Base-by-base conservation (phyloP, 2,888 invertebrate species). In the Drosophila ezoana region DNA sequence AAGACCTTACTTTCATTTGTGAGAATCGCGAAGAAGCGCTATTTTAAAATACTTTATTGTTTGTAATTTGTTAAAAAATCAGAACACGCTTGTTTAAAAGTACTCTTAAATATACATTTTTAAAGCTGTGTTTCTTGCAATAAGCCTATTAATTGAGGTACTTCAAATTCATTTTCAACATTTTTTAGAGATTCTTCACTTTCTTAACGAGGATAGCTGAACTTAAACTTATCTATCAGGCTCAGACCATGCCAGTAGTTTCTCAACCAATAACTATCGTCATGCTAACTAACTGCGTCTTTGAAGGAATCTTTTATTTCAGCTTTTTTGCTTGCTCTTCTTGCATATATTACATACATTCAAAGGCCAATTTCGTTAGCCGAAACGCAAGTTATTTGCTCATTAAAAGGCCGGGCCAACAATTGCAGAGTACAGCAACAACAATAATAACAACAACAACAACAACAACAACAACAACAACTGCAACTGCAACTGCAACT, bases 351-450 rank as follows among this genome's bases (percentile, higher is more conserved):
- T 85, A 79, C 59, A 41, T 45, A 44, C 63, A 70, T 67, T 68
- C 65, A 51, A 57, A 56, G 68, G 45, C 68, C 83, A 69, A 73
- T 72, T 76, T 67, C 32, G 74, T 76, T 67, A 58, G 63, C 44
- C 67, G 32, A 76, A 79, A 77, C 53, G 64, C 79, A 67, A 79
- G 68, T 70, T 81, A 75, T 84, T 68, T 69, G 85, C 85, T 84
- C 85, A 87, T 82, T 82, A 78, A 84, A 84, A 40, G 71, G 64
- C 63, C 48, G 59, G 60, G 32, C 28, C 53, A 73, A 49, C 69
- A 75, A 74, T 65, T 80, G 68, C 54, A 57, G 65, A 51, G 69
- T 52, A 58, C 54, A 47, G 49, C 79, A 66, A 77, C 64, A 64
- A 62, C 79, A 66, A 77, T 59, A 64, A 62, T 35, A 47, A 18